phyloP scores from a whole-genome alignment of 2,113 vertebrate species.

The Pygoscelis adeliae region DNA sequence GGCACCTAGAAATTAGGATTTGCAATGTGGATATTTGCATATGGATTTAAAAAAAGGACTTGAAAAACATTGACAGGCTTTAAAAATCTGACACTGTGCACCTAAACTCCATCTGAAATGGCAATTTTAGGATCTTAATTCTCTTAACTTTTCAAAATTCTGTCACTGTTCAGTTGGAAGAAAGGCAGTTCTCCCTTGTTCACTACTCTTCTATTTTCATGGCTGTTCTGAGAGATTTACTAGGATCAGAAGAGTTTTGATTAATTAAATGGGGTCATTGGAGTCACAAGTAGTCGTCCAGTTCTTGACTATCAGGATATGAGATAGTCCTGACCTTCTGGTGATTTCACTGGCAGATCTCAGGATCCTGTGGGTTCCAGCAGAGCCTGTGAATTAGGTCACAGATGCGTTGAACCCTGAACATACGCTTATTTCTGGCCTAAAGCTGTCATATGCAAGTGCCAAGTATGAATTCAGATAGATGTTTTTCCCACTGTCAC shows the following conservation, averaged over 20 bases:
- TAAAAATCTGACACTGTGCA: not conserved
- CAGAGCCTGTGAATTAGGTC: conserved; percentile 7
- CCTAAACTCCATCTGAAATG: not conserved
- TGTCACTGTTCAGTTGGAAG: not conserved
- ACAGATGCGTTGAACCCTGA: not conserved
- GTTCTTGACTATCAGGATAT: not conserved
- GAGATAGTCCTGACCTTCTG: not conserved
- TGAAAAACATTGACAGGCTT: not conserved
- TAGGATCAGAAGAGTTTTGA: not conserved
- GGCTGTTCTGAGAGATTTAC: not conserved
- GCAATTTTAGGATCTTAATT: not conserved
- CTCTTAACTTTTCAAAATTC: not conserved
- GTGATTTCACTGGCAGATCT: not conserved
- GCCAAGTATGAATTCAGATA: conserved; percentile 39
- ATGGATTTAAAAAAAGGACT: not conserved
- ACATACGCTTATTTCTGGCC: not conserved
- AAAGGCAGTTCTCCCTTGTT: not conserved
- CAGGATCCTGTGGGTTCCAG: not conserved
- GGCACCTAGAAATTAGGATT: not conserved
- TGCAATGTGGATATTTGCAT: not conserved
- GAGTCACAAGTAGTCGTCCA: not conserved
- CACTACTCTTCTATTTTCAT: not conserved
- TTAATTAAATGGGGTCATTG: not conserved
- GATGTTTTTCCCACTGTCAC: conserved; percentile 40
- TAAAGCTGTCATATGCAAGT: not conserved